phyloP scores from a whole-genome alignment of 2,797 vertebrate species.

The Brachymystax lenok region DNA sequence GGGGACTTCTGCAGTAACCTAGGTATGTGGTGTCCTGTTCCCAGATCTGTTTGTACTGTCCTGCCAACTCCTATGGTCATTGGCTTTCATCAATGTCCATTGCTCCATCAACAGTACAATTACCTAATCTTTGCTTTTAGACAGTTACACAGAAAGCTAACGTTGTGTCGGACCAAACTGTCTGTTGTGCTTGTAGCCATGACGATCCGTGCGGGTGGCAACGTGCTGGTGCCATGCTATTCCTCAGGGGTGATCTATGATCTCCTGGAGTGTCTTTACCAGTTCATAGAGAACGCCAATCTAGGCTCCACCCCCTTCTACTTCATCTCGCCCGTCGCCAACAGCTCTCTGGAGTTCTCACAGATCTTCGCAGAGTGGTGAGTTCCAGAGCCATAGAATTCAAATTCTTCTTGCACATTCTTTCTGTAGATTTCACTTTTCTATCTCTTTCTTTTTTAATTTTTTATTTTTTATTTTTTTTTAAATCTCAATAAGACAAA shows the following conservation, averaged over 20 bases:
- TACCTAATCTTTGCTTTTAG: background rate
- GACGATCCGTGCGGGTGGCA: constrained; percentile 93
- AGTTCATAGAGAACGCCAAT: constrained; percentile 95
- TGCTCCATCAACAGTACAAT: background rate
- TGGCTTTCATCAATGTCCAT: background rate
- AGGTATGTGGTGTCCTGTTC: constrained; percentile 71
- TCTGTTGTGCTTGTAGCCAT: constrained; percentile 75
- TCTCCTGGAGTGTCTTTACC: constrained; percentile 94
- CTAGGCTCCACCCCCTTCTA: constrained; percentile 92
- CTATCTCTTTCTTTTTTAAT: no score
- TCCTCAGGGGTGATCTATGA: constrained; percentile 97
- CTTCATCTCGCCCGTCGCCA: constrained; percentile 98
- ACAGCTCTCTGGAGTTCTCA: constrained; percentile 98
- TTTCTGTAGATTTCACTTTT: background rate
- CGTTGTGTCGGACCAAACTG: constrained; percentile 2
- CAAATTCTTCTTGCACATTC: background rate
- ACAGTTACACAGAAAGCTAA: background rate
- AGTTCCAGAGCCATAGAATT: constrained; percentile 26
- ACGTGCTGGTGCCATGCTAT: constrained; percentile 95
- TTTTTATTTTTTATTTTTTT: no score
- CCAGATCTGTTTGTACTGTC: background rate
- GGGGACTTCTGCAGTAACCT: constrained; percentile 99
- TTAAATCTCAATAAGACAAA: background rate
- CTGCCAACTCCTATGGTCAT: background rate
- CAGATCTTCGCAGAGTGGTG: constrained; percentile 99